phyloP scores from a whole-genome alignment of 2,113 vertebrate species.

The Nothoprocta pentlandii region DNA sequence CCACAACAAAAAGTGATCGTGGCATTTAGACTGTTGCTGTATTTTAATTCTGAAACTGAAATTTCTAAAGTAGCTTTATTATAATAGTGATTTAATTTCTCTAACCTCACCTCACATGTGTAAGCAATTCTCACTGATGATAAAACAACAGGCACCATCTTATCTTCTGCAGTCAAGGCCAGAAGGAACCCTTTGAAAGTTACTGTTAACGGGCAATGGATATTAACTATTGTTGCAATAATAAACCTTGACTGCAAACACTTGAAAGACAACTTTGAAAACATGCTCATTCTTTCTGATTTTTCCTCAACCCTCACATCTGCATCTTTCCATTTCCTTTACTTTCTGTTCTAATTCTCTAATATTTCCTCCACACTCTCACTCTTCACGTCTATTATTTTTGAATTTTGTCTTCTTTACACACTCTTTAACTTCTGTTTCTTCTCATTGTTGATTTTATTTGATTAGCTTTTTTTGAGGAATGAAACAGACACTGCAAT shows the following conservation, averaged over 20 bases:
- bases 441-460: neutral
- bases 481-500: neutral
- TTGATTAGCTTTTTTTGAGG: neutral
- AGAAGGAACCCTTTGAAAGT: neutral
- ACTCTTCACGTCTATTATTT: neutral
- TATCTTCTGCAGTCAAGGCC: neutral
- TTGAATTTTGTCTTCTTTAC: neutral
- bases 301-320: neutral
- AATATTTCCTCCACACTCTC: neutral
- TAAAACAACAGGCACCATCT: neutral
- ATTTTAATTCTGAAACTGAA: neutral
- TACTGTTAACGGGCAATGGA: neutral
- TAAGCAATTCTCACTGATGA: neutral
- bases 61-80: neutral
- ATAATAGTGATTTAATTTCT: neutral
- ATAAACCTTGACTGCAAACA: neutral
- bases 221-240: neutral
- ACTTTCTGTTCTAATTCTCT: neutral
- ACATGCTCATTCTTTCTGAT: neutral
- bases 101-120: fast-evolving
- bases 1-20: neutral
- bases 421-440: neutral
- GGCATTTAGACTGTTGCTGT: neutral
- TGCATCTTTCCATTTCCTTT: neutral
- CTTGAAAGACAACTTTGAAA: neutral